Conservation (phyloP, 2,113 vertebrate species). For the Macquaria australasica region DNA sequence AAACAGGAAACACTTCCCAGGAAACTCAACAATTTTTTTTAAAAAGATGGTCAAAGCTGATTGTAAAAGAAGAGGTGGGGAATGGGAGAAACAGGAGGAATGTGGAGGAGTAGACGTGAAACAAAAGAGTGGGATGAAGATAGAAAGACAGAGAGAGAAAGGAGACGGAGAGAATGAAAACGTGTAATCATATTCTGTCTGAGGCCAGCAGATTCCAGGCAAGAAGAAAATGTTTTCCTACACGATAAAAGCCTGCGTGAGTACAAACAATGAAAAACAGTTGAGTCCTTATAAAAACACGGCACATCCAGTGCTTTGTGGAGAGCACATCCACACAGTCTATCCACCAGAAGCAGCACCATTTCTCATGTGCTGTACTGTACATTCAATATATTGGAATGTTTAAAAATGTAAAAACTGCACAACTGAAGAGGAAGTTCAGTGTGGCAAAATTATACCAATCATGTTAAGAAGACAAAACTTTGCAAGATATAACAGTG, state of each 20-base stretch:
- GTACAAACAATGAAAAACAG: conserved; percentile 60
- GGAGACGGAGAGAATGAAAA: conserved; percentile 34
- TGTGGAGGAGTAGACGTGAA: conserved; percentile 24
- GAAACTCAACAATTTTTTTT: too few relatives aligned
- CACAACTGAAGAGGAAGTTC: not conserved
- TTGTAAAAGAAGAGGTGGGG: not conserved
- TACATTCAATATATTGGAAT: not conserved
- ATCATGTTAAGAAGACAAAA: not conserved
- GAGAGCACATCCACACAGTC: conserved; percentile 2
- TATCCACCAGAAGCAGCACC: not conserved
- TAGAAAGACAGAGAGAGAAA: conserved; percentile 10
- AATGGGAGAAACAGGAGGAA: not conserved
- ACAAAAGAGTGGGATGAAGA: conserved; percentile 33
- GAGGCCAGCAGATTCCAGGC: conserved; percentile 47
- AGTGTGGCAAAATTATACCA: not conserved
- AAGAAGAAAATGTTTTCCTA: conserved; percentile 47
- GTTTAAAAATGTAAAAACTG: not conserved
- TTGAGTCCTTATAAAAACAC: conserved; percentile 57
- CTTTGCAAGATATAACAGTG: not conserved
- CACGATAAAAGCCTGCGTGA: conserved; percentile 59
- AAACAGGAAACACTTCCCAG: conserved; percentile 83
- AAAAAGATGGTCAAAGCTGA: conserved; percentile 41
- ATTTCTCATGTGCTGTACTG: not conserved
- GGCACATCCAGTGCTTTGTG: conserved; percentile 34
- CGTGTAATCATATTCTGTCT: conserved; percentile 41